Evolutionary conservation across 1,140 invertebrate species (phyloP), one percentile per base, ranked within the genome.

Genomic region (Rhopalosiphum maidis): DNA sequence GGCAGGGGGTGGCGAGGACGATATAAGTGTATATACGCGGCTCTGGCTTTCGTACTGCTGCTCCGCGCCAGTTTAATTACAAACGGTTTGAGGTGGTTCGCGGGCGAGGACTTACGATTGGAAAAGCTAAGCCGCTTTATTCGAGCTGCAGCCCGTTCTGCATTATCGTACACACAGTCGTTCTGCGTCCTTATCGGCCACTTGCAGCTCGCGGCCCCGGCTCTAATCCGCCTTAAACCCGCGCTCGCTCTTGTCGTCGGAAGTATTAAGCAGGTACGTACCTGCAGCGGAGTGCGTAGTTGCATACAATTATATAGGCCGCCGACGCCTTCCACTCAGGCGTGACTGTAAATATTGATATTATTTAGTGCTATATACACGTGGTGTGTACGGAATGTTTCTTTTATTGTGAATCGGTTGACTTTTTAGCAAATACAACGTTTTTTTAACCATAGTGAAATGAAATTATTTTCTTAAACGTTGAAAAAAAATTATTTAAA

Each of bases 121-220:
- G 55, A 90, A 60, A 90, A 68, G 89, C 37, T 90, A 90, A 90
- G 89, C 89, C 89, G 54, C 89, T 90, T 90, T 90, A 90, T 90
- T 90, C 54, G 11, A 68, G 15, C 35, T 68, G 54, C 37, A 68
- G 23, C 54, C 35, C 9, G 89, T 43, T 43, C 37, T 25, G 89
- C 30, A 68, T 90, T 60, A 54, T 68, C 89, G 89, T 90, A 18
- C 30, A 68, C 11, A n/a, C 60, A 68, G 60, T 68, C 60, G 60
- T 60, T 8, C 8, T n/a, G 30, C 48, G 35, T 90, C 55, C 89
- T 90, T 90, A 90, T 90, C 89, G 89, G 89, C 89, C 54, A 41
- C 89, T 90, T 68, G 89, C 89, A 90, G 89, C 11, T 2, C 15
- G 15, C 25, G 11, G 37, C 54, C 0, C 37, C 15, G 15, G 23